Conservation (phyloP, 2,113 vertebrate genomes). For the Caranx melampygus region DNA sequence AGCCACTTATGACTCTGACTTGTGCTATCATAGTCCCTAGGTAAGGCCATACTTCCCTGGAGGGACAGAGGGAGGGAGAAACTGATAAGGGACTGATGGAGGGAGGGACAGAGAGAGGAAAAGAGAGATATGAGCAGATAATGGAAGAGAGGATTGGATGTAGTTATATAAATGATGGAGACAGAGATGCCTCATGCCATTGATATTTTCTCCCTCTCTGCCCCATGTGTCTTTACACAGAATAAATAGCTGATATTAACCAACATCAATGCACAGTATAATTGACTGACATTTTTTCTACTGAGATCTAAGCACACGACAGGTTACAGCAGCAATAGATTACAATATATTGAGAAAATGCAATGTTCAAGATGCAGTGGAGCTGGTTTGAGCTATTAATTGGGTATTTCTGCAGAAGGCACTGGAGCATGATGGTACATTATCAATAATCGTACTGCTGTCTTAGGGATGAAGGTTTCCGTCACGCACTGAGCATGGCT, state of each 20-base stretch:
- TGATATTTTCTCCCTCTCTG: not conserved
- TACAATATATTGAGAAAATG: slow-evolving; percentile 15
- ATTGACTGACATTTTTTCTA: slow-evolving; percentile 6
- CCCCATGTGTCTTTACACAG: not conserved
- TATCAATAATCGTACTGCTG: slow-evolving; percentile 38
- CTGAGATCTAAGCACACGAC: slow-evolving; percentile 29
- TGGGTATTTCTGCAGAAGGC: slow-evolving; percentile 33
- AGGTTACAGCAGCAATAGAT: slow-evolving; percentile 29
- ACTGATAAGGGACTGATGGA: slow-evolving; percentile 45
- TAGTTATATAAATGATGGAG: slow-evolving; percentile 23
- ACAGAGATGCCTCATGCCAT: not conserved
- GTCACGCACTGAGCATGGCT: slow-evolving; percentile 33
- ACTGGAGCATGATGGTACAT: slow-evolving; percentile 35
- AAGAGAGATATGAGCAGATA: slow-evolving; percentile 38
- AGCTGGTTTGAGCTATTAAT: slow-evolving; percentile 36
- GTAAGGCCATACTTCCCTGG: slow-evolving; percentile 52
- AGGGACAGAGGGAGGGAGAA: slow-evolving; percentile 33
- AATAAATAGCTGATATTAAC: slow-evolving; percentile 13
- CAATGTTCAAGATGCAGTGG: not conserved
- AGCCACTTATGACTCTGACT: slow-evolving; percentile 52
- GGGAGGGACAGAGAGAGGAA: slow-evolving; percentile 17
- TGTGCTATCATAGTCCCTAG: slow-evolving; percentile 62
- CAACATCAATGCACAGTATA: not conserved
- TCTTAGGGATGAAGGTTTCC: slow-evolving; percentile 26
- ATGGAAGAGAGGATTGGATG: slow-evolving; percentile 35